phyloP scores from a whole-genome alignment of 1,140 invertebrate genomes.

The Pectinophora gossypiella region DNA sequence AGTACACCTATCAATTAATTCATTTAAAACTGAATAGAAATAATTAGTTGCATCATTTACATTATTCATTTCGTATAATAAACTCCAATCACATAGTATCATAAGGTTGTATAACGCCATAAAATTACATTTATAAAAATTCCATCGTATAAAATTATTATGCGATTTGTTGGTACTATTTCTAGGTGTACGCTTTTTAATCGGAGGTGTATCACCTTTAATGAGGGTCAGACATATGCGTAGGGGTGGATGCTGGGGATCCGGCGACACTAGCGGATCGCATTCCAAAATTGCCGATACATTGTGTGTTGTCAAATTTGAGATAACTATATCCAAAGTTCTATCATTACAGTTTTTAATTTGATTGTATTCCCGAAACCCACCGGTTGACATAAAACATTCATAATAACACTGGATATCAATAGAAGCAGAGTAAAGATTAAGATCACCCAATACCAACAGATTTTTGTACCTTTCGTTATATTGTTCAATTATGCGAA shows the following conservation, averaged over 20 bases:
- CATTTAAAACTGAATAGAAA: not conserved
- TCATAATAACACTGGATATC: not conserved
- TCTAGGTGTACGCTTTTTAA: not conserved
- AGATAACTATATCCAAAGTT: not conserved
- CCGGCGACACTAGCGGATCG: not conserved
- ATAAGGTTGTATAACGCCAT: not conserved
- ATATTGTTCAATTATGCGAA: conserved; percentile 3
- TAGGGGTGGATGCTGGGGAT: not conserved
- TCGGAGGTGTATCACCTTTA: not conserved
- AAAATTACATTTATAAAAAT: not conserved
- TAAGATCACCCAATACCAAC: not conserved
- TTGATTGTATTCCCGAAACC: not conserved
- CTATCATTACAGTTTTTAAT: not conserved
- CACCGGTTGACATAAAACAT: not conserved
- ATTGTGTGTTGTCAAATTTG: not conserved
- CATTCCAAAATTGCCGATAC: not conserved
- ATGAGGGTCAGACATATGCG: not conserved
- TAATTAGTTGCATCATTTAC: not conserved
- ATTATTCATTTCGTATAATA: not conserved
- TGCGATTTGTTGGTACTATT: not conserved
- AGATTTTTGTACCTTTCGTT: not conserved
- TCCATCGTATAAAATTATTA: not conserved
- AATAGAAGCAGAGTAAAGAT: not conserved
- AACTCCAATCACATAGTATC: not conserved
- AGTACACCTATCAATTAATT: not conserved